Percentiles rank a stretch among this genome's conserved stretches.
Conservation (phyloP, 1,140 invertebrate species). For the Drosophila orena region DNA sequence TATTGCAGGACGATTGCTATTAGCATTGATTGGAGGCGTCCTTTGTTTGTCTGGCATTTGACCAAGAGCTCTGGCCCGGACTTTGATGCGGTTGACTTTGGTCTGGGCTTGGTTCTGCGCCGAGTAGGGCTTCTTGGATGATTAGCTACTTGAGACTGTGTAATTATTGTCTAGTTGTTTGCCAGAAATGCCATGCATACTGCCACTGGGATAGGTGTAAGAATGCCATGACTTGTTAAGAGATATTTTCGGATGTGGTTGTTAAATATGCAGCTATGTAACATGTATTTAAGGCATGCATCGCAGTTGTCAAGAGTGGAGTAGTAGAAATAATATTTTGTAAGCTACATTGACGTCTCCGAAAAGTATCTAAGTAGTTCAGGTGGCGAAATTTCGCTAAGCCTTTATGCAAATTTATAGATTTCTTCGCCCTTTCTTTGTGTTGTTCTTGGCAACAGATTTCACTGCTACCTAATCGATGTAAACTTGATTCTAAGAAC, state of each 20-base stretch:
- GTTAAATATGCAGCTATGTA: neutral
- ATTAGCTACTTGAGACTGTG: conserved; percentile 34
- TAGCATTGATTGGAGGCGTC: conserved; percentile 71
- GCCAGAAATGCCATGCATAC: conserved; percentile 18
- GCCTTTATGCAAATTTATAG: conserved; percentile 3
- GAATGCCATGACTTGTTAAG: conserved; percentile 1
- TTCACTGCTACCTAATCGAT: conserved; percentile 75
- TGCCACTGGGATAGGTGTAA: conserved; percentile 7
- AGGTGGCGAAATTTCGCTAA: neutral
- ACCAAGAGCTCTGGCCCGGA: conserved; percentile 35
- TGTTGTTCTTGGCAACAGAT: conserved; percentile 60
- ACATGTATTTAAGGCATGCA: neutral
- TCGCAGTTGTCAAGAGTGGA: neutral
- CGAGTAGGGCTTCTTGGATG: conserved; percentile 20
- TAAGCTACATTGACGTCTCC: neutral
- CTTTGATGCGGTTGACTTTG: conserved; percentile 64
- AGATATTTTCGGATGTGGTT: neutral
- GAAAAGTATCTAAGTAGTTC: neutral
- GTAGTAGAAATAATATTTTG: neutral
- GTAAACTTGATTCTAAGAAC: conserved; percentile 73
- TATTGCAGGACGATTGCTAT: conserved; percentile 63
- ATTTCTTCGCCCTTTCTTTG: neutral
- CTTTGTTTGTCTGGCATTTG: conserved; percentile 74
- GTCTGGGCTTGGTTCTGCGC: conserved; percentile 9
- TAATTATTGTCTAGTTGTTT: conserved; percentile 33